Evolutionary conservation across 2,888 invertebrate species (phyloP), one percentile per base, ranked within the genome.

Genomic region (Tridacna crocea): DNA sequence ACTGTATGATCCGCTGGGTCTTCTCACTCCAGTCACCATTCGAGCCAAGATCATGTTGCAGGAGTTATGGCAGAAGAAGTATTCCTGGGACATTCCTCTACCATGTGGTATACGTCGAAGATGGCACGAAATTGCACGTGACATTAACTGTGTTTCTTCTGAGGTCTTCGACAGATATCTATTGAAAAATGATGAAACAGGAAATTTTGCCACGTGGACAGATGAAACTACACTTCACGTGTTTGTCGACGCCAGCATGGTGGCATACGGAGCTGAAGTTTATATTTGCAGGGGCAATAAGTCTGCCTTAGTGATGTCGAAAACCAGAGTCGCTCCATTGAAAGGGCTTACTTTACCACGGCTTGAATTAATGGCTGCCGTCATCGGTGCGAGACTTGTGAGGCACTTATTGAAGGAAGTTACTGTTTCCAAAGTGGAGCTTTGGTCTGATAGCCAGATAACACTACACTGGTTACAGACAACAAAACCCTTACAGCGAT

Each of bases 1-100:
- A 60, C 63, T 84, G 4, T 77, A 76, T 68, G 81, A 84, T 58
- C 84, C 84, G 13, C 66, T 81, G 10, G 81, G 81, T 17, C n/a
- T 84, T 0, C 51, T 81, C 4, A 74, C 26, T 48, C 77, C 81
- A 26, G 74, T 81, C 0, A 79, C 80, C 13, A 72, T 84, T 27
- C 61, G 75, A 61, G 24, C 75, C 47, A 75, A 77, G 70, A 68
- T 81, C 13, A 27, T 73, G 66, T 26, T 81, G 17, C 78, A 78
- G 24, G 36, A 75, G 15, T 17, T 85, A 22, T 85, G 81, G 73
- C 15, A 66, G 47, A 17, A 12, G 65, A 75, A 27, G 15, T 65
- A 17, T 22, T 24, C 11, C 60, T 79, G 79, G 79, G 79, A 79
- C 58, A 47, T 36, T 10, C 66, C 79, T 15, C 60, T 79, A 0